These are phyloP conservation scores for Psittacula echo DNA, from an alignment of 2,797 vertebrate genomes.

Conservation along the genomic window DNA sequence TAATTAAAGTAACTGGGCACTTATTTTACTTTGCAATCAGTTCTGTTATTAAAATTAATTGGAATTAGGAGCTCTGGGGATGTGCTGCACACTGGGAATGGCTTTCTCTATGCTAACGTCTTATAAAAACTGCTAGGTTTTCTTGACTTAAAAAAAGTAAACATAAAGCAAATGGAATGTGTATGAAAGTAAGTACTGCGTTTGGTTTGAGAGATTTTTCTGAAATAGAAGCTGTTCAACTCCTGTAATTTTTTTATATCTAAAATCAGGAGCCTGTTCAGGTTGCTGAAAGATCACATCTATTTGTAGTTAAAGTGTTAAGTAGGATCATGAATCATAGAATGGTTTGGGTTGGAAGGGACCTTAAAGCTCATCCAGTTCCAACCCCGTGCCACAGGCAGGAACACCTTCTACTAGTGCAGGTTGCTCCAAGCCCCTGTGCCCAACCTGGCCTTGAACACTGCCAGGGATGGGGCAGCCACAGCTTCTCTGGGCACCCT, in stretches of 20 bases:
- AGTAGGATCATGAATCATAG: background rate
- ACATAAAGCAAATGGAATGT: background rate
- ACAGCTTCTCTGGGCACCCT: background rate
- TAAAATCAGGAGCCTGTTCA: background rate
- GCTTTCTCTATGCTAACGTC: background rate
- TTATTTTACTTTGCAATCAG: background rate
- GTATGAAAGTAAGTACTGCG: background rate
- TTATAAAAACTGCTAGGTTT: background rate
- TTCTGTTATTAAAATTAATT: background rate
- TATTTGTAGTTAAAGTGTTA: background rate
- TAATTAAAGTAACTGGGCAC: background rate
- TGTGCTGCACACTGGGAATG: background rate
- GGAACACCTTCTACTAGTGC: background rate
- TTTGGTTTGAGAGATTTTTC: background rate
- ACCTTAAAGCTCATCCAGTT: background rate
- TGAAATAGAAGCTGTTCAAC: background rate
- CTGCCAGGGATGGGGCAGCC: background rate
- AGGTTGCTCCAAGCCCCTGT: background rate
- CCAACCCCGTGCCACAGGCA: background rate
- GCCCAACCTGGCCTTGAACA: background rate
- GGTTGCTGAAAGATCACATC: background rate
- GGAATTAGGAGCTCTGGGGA: background rate
- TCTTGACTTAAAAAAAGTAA: background rate
- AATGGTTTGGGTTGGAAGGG: background rate
- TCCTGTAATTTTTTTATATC: background rate